Base-by-base conservation (phyloP, 30 jellyfish, hydroid and myxozoan species). In the Aurelia aurita region DNA sequence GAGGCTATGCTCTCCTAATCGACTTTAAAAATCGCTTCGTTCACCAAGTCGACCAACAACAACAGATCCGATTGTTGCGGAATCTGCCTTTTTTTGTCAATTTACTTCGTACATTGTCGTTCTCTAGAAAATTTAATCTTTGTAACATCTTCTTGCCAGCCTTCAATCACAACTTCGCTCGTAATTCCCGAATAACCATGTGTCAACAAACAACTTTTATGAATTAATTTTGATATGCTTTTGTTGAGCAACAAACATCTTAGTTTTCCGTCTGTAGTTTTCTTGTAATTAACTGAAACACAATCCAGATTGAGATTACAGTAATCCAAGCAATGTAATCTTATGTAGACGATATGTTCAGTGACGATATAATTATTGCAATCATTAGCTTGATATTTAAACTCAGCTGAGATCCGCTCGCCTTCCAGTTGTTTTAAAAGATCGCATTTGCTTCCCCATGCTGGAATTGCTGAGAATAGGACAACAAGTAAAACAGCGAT, bases 291-390 rank as follows among this genome's bases (percentile, higher is more conserved):
- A 6, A 81, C 57, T 8, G 91, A 81, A 32, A 31, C 44, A 59
- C 91, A 81, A 12, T 68, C 34, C 65, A 2, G 53, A 28, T 25
- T 9, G n/a, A 59, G 66, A 54, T 66, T 27, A 79, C 91, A 81
- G 29, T 23, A 29, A 39, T 81, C 91, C 32, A 81, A 47, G 12
- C 91, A 81, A 31, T 81, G 85, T 15, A 67, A 27, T 29, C 71
- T 58, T 57, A 27, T 55, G 31, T 29, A 64, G 35, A 35, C 69
- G 13, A 46, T 55, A 1, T 8, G 51, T 9, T 39, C 51, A 39
- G 51, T 15, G 7, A 39, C 51, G 7, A 39, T 6, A 7, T 4
- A 39, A 2, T 8, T 39, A 15, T 6, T 8, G 9, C 51, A 39
- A 39, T 39, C 51, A 8, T 39, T 39, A 2, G 51, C 51, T 14